These are phyloP conservation scores for Germaria angustata DNA, from an alignment of 2,888 invertebrate genomes.

Conservation along the genomic window DNA sequence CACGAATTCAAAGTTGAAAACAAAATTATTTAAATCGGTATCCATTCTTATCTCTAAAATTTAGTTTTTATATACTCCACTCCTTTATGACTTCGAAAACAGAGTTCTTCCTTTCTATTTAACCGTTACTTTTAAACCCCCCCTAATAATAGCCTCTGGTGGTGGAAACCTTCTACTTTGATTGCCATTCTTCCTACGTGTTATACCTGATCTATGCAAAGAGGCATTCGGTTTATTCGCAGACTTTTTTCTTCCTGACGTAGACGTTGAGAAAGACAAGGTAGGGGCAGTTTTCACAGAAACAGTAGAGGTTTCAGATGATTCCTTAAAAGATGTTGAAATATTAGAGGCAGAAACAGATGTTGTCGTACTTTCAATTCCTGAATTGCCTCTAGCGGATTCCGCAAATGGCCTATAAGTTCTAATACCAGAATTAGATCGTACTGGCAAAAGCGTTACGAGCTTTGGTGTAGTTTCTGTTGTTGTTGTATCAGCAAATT, in stretches of 20 bases:
- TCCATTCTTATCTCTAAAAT: too few relatives aligned
- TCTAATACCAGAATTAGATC: constrained; percentile 89
- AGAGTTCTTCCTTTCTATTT: constrained; percentile 65
- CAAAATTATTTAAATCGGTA: too few relatives aligned
- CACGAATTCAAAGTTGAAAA: too few relatives aligned
- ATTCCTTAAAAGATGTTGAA: constrained; percentile 13
- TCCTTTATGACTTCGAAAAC: too few relatives aligned
- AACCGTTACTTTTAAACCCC: constrained; percentile 76
- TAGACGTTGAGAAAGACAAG: background rate
- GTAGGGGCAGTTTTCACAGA: background rate
- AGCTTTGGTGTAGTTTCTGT: constrained; percentile 79
- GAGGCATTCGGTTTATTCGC: background rate
- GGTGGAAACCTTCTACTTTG: constrained; percentile 77
- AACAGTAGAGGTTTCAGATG: background rate
- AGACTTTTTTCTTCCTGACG: background rate
- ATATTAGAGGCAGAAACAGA: background rate
- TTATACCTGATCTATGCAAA: constrained; percentile 55
- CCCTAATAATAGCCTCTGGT: constrained; percentile 78
- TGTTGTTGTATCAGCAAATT: constrained; percentile 72
- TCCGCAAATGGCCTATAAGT: constrained; percentile 83
- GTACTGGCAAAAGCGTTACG: constrained; percentile 87
- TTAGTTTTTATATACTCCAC: too few relatives aligned
- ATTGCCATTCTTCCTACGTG: constrained; percentile 69
- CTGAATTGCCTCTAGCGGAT: constrained; percentile 38
- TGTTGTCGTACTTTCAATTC: background rate